A percentile compares a stretch with the other conserved stretches of the same genome.
Conservation (phyloP, 2,113 vertebrate genomes). For the Phrynosoma blainvillii region DNA sequence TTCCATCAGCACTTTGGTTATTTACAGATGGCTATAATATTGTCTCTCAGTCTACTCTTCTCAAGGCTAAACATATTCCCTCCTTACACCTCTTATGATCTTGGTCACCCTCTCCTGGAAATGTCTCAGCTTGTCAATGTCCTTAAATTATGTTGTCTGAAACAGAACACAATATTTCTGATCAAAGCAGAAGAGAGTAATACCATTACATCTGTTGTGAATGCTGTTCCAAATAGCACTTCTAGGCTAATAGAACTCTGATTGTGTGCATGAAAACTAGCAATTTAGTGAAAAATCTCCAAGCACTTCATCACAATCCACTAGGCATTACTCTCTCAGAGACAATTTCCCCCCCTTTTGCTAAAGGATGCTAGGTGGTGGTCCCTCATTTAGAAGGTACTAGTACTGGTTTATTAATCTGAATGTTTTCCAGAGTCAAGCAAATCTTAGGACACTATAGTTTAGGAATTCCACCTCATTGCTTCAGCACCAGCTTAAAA, state of each 20-base stretch:
- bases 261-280: not conserved
- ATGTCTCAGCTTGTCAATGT: no score
- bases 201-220: no score
- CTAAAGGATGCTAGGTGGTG: not conserved
- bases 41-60: no score
- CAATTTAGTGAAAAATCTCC: not conserved
- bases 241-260: not conserved
- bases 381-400: not conserved
- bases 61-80: no score
- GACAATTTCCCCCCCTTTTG: not conserved
- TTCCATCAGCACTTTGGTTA: no score
- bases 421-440: conserved; percentile 21
- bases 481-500: conserved; percentile 50
- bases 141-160: no score
- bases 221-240: not conserved
- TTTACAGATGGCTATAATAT: no score
- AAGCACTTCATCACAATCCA: not conserved
- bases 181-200: no score
- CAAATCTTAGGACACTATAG: conserved; percentile 53
- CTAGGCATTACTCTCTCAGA: not conserved
- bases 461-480: not conserved
- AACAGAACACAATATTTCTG: no score
- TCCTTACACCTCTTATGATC: no score
- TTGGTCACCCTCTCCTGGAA: no score
- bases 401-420: conserved; percentile 21